A percentile compares a stretch with the other conserved stretches of the same genome.
Conservation (phyloP, 2,888 invertebrate genomes). For the Graphium colonna region DNA sequence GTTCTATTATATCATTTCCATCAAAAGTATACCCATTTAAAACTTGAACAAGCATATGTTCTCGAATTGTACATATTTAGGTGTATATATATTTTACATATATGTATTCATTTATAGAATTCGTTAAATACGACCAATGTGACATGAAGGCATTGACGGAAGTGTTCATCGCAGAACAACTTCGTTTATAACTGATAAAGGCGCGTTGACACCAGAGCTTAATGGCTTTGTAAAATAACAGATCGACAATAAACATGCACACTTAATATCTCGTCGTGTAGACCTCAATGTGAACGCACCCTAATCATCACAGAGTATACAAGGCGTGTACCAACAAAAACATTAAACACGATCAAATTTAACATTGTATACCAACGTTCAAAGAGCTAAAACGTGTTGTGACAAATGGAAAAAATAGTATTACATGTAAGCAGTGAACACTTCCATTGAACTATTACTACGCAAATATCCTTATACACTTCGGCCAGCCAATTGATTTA, state of each 20-base stretch:
- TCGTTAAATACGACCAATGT: background rate
- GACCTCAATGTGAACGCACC: constrained; percentile 1
- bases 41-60: constrained; percentile 15
- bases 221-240: background rate
- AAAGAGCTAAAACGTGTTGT: background rate
- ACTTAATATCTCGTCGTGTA: too few relatives aligned
- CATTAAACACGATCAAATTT: background rate
- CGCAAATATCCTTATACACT: constrained; percentile 3
- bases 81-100: background rate
- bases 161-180: background rate
- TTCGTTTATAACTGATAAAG: background rate
- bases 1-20: constrained; percentile 9
- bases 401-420: background rate
- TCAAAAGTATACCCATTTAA: constrained; percentile 20
- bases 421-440: constrained; percentile 12
- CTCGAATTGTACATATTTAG: constrained; percentile 6
- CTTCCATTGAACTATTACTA: constrained; percentile 4
- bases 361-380: background rate
- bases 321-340: background rate
- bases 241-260: background rate
- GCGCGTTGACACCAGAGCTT: constrained; percentile 1
- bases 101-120: constrained; percentile 1
- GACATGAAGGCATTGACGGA: background rate
- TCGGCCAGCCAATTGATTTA: background rate
- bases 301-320: background rate